A percentile compares a stretch with the other conserved stretches of the same genome.
Evolutionary conservation across 2,888 invertebrate species (phyloP).

Genomic region (Oscheius sp.): DNA sequence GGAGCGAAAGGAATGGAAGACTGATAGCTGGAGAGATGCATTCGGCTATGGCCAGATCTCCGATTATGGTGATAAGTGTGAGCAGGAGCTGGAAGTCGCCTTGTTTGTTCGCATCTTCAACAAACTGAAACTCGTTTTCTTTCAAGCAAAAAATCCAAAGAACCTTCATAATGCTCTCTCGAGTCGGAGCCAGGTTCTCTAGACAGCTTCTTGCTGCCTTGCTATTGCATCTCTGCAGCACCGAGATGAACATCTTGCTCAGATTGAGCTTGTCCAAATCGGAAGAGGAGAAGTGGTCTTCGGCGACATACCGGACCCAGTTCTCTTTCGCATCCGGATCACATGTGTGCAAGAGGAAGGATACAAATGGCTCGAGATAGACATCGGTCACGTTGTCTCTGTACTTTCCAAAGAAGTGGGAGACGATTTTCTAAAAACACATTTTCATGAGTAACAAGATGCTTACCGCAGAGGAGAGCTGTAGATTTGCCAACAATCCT

Average conservation of each 20-base stretch:
- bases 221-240: constrained; percentile 5
- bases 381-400: neutral
- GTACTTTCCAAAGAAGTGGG: neutral
- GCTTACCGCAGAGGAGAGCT: neutral
- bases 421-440: constrained; percentile 8
- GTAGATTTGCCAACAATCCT: neutral
- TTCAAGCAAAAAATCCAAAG: neutral
- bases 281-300: neutral
- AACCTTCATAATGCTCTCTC: constrained; percentile 11
- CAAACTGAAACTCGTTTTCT: constrained; percentile 2
- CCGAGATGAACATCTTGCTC: constrained; percentile 9
- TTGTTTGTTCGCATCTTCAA: constrained; percentile 3
- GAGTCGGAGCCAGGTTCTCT: neutral
- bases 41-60: constrained; percentile 25
- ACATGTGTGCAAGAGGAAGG: neutral
- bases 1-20: constrained; percentile 29
- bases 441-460: neutral
- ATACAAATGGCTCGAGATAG: constrained; percentile 9
- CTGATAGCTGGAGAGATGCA: constrained; percentile 11
- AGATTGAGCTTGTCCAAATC: constrained; percentile 8
- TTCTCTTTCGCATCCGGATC: neutral
- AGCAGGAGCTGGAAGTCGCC: neutral
- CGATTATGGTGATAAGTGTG: constrained; percentile 7
- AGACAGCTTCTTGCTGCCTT: neutral
- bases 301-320: constrained; percentile 8